phyloP scores from a whole-genome alignment of 2,797 vertebrate genomes.

The Syndactyla subalaris region DNA sequence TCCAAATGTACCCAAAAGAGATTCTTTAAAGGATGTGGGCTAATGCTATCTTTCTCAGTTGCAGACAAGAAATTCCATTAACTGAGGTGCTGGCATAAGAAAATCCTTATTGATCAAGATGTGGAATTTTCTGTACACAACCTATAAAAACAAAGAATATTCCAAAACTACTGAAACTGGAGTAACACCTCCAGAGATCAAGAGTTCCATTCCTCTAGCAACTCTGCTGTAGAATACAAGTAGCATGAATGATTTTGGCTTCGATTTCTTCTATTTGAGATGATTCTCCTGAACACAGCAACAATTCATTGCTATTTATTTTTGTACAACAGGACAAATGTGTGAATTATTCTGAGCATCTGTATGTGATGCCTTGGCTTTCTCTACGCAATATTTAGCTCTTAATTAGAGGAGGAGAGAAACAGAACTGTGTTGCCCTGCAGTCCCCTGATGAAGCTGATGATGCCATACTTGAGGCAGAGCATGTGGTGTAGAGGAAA shows the following conservation, averaged over 20 bases:
- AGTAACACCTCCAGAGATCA: background rate
- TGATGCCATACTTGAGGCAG: background rate
- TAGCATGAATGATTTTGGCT: background rate
- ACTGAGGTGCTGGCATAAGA: background rate
- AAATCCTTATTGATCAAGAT: background rate
- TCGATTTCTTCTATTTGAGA: background rate
- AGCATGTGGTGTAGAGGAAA: background rate
- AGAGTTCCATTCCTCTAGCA: background rate
- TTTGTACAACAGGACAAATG: background rate
- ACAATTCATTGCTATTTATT: background rate
- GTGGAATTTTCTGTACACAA: background rate
- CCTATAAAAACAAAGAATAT: background rate
- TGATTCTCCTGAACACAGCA: background rate
- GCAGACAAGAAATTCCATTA: background rate
- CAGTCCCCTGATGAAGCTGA: background rate
- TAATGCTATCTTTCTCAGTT: background rate
- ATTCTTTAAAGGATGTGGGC: background rate
- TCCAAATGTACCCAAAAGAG: background rate
- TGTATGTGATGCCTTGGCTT: background rate
- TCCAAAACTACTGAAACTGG: background rate
- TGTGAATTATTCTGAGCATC: background rate
- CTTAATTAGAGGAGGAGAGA: background rate
- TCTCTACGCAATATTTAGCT: background rate
- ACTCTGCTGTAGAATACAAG: background rate
- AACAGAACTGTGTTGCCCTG: background rate